Conservation (phyloP, 2,113 vertebrate genomes). For the Syngnathus scovelli region DNA sequence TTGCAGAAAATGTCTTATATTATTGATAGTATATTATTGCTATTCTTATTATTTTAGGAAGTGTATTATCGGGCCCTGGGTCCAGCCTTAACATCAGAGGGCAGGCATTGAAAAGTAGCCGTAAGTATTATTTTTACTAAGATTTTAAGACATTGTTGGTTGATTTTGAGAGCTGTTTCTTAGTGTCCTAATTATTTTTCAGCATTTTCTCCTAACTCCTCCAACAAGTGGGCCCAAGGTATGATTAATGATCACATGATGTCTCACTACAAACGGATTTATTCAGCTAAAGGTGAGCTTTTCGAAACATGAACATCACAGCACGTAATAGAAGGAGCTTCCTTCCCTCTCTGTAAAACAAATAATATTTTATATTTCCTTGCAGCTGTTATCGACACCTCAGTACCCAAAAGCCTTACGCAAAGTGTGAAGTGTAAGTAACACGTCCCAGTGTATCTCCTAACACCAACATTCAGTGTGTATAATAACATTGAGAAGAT, state of each 20-base stretch:
- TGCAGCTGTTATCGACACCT: conserved; percentile 83
- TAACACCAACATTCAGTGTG: background rate
- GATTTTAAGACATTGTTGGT: background rate
- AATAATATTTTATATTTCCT: conserved; percentile 1
- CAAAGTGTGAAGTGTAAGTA: conserved; percentile 84
- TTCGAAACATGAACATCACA: background rate
- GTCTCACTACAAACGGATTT: conserved; percentile 90
- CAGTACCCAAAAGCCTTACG: conserved; percentile 80
- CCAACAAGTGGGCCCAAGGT: conserved; percentile 75
- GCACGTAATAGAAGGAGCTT: background rate
- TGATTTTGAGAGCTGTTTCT: background rate
- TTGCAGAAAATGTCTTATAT: too few relatives aligned
- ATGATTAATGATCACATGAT: conserved; percentile 88
- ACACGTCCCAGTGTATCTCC: background rate
- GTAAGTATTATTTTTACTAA: conserved; percentile 43
- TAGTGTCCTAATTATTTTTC: conserved; percentile 24
- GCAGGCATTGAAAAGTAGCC: conserved; percentile 45
- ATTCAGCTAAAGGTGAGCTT: conserved; percentile 89
- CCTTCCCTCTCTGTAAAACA: background rate
- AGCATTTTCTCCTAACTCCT: conserved; percentile 76
- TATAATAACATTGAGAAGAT: background rate
- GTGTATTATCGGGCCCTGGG: conserved; percentile 44
- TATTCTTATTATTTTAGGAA: conserved; percentile 36
- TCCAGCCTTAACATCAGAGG: conserved; percentile 34
- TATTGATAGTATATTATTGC: too few relatives aligned